Evolutionary conservation across 2,888 invertebrate genomes (phyloP).

Genomic region (Erannis defoliaria): DNA sequence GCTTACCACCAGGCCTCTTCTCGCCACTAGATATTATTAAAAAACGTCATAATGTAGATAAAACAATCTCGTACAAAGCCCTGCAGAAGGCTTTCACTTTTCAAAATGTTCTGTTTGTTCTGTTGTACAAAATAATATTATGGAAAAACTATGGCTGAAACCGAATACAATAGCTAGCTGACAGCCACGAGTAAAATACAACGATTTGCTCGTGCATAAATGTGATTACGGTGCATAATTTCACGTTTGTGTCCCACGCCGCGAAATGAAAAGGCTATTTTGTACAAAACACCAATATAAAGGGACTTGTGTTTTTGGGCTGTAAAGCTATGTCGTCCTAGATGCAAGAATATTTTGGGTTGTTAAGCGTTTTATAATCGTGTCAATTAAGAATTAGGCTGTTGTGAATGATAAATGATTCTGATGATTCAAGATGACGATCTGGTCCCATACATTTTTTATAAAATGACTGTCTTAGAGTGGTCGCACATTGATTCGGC

Average conservation of each 20-base stretch:
- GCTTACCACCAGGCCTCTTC: too few species aligned
- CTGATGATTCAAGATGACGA: too few species aligned
- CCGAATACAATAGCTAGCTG: conserved; percentile 27
- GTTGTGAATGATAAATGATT: neutral
- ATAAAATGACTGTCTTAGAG: too few species aligned
- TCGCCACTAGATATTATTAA: too few species aligned
- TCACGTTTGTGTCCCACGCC: conserved; percentile 45
- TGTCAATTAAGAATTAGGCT: neutral
- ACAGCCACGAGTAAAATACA: conserved; percentile 44
- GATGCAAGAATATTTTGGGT: neutral
- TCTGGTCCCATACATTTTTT: too few species aligned
- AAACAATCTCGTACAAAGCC: too few species aligned
- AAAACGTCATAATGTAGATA: too few species aligned
- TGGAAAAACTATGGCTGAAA: neutral
- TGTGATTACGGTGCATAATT: conserved; percentile 52
- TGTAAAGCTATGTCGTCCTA: neutral
- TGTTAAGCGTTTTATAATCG: neutral
- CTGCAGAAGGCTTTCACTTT: too few species aligned
- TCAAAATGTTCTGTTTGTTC: too few species aligned
- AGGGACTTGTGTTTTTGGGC: neutral
- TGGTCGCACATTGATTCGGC: too few species aligned
- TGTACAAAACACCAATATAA: conserved; percentile 39
- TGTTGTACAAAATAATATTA: neutral
- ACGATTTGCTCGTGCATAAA: conserved; percentile 57
- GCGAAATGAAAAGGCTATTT: conserved; percentile 51